A percentile compares a stretch with the other conserved stretches of the same genome.
Evolutionary conservation across 2,888 invertebrate genomes (phyloP).

Genomic region (Phymatocera aterrima): DNA sequence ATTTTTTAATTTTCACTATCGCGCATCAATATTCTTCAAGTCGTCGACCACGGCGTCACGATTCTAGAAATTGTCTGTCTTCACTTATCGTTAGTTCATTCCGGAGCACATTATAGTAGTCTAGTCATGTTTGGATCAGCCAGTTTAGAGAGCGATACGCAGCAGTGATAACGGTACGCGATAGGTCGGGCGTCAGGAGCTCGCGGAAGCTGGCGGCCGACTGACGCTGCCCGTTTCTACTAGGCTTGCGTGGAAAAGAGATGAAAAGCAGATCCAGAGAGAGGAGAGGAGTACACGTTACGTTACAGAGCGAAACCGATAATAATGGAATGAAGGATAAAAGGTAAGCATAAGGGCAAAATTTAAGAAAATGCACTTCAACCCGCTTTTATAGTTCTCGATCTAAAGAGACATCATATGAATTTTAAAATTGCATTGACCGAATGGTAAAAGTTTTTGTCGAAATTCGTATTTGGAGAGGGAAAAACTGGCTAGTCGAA

Average conservation of each 20-base stretch:
- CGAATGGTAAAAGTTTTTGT: too few species aligned
- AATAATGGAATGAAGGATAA: neutral
- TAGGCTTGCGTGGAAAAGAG: conserved; percentile 34
- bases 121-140: neutral
- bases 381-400: too few species aligned
- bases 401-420: too few species aligned
- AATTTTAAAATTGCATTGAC: too few species aligned
- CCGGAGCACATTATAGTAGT: neutral
- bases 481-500: too few species aligned
- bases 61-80: neutral
- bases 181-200: conserved; percentile 27
- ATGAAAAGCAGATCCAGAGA: neutral
- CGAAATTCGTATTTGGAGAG: too few species aligned
- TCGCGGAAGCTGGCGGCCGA: conserved; percentile 42
- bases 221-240: conserved; percentile 35
- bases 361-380: too few species aligned
- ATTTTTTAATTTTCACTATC: too few species aligned
- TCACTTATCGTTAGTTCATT: too few species aligned
- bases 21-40: too few species aligned
- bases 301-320: neutral
- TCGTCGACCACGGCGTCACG: neutral
- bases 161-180: conserved; percentile 26
- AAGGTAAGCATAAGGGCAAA: neutral
- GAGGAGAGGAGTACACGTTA: neutral
- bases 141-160: neutral